Evolutionary conservation across 2,113 vertebrate species (phyloP).

Genomic region (Oceanodroma tethys): DNA sequence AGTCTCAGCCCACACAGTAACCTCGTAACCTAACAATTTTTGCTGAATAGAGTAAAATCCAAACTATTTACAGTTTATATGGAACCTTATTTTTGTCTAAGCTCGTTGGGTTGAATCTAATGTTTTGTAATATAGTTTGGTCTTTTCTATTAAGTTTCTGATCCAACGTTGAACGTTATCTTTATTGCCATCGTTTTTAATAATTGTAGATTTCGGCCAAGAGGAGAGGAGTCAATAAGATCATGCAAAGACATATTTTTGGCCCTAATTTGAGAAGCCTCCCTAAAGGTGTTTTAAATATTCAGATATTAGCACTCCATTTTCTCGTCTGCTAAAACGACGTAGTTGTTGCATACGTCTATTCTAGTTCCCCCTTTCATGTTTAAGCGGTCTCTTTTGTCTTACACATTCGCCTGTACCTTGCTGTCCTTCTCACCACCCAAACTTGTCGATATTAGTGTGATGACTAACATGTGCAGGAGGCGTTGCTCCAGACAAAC

Average conservation of each 20-base stretch:
- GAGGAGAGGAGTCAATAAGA: not conserved
- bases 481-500: not conserved
- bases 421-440: not conserved
- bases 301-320: not conserved
- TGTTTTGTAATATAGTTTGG: not conserved
- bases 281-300: not conserved
- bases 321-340: not conserved
- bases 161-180: fast-evolving
- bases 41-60: slow-evolving; percentile 23
- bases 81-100: slow-evolving; percentile 6
- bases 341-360: not conserved
- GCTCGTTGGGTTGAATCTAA: not conserved
- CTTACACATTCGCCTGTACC: not conserved
- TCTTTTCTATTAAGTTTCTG: not conserved
- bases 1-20: slow-evolving; percentile 54
- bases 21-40: slow-evolving; percentile 50
- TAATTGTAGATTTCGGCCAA: not conserved
- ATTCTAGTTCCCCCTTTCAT: not conserved
- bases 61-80: slow-evolving; percentile 17
- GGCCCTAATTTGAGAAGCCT: not conserved
- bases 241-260: slow-evolving; percentile 9
- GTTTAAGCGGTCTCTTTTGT: not conserved
- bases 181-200: not conserved
- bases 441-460: not conserved
- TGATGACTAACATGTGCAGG: not conserved